A percentile compares a stretch with the other conserved stretches of the same genome.
phyloP scores from a whole-genome alignment of 2,797 vertebrate species.

The Platalea minor region DNA sequence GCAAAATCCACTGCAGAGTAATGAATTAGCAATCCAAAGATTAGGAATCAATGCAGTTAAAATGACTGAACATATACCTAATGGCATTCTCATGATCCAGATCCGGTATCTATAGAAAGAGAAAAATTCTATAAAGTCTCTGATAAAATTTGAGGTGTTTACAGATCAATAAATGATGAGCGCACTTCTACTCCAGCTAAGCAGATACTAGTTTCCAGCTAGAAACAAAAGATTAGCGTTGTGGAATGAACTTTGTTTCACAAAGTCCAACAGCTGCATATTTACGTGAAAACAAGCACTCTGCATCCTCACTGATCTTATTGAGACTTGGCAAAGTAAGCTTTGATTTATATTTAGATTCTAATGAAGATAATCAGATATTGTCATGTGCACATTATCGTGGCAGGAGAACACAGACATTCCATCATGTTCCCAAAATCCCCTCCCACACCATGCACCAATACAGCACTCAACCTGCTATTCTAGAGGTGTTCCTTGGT shows the following conservation, averaged over 20 bases:
- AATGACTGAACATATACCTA: background rate
- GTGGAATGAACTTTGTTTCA: background rate
- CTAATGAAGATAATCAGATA: background rate
- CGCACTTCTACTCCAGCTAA: background rate
- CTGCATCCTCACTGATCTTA: background rate
- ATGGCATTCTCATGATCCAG: background rate
- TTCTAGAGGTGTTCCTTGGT: background rate
- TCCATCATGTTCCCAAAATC: background rate
- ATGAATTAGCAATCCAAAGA: background rate
- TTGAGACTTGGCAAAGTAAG: background rate
- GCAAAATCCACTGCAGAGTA: background rate
- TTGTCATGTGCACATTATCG: background rate
- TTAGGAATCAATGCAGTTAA: background rate
- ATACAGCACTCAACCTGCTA: background rate
- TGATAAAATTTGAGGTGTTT: background rate
- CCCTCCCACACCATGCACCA: background rate
- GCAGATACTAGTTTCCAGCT: background rate
- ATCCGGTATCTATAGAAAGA: background rate
- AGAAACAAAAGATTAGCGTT: background rate
- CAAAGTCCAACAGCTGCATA: background rate
- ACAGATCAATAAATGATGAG: background rate
- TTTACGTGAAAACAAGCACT: background rate
- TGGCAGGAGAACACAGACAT: background rate
- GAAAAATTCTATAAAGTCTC: background rate
- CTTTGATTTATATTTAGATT: background rate